Percentiles rank a stretch among this genome's conserved stretches.
phyloP scores from a whole-genome alignment of 2,888 invertebrate species.

The Agonopterix alstromeriana region DNA sequence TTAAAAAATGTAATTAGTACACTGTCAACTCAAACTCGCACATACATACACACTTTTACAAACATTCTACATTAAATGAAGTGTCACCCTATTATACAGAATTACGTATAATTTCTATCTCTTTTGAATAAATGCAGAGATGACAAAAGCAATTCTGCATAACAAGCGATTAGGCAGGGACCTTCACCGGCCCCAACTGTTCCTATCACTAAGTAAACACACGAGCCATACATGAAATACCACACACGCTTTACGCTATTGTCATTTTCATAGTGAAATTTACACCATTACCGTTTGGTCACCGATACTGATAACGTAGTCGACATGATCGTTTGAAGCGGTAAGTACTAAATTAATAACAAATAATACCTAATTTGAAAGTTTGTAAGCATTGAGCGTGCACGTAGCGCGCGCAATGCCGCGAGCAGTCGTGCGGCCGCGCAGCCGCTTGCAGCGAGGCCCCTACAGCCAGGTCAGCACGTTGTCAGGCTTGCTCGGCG shows the following conservation, averaged over 20 bases:
- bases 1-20: conserved; percentile 1
- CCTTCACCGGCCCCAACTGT: background rate
- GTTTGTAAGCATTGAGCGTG: conserved; percentile 28
- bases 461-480: conserved; percentile 90
- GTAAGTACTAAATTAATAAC: conserved; percentile 32
- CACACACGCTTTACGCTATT: conserved; percentile 47
- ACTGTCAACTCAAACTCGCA: conserved; percentile 2
- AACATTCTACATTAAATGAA: conserved; percentile 1
- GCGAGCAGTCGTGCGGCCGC: conserved; percentile 1
- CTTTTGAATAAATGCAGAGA: conserved; percentile 72
- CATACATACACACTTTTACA: background rate
- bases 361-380: conserved; percentile 39
- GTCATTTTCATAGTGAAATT: conserved; percentile 61
- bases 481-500: conserved; percentile 90
- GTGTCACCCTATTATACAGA: conserved; percentile 23
- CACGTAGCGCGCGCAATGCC: background rate
- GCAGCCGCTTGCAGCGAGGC: background rate
- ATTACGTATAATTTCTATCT: conserved; percentile 43
- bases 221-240: conserved; percentile 17
- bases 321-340: conserved; percentile 24
- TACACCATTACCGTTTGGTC: conserved; percentile 53
- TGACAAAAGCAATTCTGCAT: conserved; percentile 47
- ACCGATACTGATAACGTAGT: conserved; percentile 31
- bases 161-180: conserved; percentile 24
- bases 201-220: conserved; percentile 6